phyloP scores from a whole-genome alignment of 2,797 vertebrate genomes.

The Aplochiton taeniatus region DNA sequence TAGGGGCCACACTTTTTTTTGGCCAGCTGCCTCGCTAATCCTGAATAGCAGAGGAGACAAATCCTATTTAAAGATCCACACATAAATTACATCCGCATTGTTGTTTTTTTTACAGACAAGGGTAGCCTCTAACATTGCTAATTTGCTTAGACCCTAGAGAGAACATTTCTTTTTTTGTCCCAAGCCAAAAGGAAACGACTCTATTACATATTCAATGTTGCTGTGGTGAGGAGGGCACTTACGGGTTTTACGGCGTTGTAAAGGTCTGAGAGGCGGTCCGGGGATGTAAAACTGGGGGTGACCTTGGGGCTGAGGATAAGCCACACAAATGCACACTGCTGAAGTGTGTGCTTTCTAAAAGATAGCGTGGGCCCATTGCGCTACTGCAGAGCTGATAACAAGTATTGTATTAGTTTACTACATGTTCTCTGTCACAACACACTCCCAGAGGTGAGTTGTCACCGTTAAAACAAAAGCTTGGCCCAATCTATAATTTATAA shows the following conservation, averaged over 20 bases:
- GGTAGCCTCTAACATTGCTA: conserved; percentile 41
- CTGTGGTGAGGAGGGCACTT: conserved; percentile 6
- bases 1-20: conserved; percentile 61
- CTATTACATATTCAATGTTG: conserved; percentile 38
- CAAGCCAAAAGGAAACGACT: conserved; percentile 33
- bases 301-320: conserved; percentile 48
- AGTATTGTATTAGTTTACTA: conserved; percentile 54
- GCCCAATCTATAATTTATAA: conserved; percentile 32
- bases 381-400: conserved; percentile 32
- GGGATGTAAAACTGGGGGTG: conserved; percentile 44
- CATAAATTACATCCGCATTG: conserved; percentile 57
- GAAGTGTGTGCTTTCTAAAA: conserved; percentile 38
- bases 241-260: conserved; percentile 12
- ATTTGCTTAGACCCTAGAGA: conserved; percentile 53
- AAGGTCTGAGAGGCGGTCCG: conserved; percentile 27
- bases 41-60: conserved; percentile 61
- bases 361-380: conserved; percentile 41
- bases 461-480: conserved; percentile 30
- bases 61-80: conserved; percentile 62
- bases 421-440: conserved; percentile 47
- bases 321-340: neutral
- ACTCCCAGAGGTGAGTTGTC: conserved; percentile 43
- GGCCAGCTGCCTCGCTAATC: conserved; percentile 77
- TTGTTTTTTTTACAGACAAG: conserved; percentile 34
- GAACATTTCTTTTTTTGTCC: conserved; percentile 18